Conservation (phyloP, 2,113 vertebrate species). For the Prolemur simus region DNA sequence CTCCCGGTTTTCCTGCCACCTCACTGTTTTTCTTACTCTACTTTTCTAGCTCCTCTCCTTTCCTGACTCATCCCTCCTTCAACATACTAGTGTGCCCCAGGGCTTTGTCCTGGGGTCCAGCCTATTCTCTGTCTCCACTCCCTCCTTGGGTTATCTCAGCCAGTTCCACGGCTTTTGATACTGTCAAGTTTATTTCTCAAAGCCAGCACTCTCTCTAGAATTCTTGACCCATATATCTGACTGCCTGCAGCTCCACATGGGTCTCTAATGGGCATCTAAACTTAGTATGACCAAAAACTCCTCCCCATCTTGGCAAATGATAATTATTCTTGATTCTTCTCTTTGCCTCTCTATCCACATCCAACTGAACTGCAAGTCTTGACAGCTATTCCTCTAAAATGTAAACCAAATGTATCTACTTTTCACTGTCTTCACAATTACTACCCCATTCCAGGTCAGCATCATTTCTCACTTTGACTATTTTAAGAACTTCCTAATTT, state of each 20-base stretch:
- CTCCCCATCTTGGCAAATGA: background rate
- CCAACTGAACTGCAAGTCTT: background rate
- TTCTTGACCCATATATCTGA: background rate
- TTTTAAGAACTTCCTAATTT: background rate
- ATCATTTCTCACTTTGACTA: background rate
- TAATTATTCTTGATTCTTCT: background rate
- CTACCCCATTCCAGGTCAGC: background rate
- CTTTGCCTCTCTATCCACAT: background rate
- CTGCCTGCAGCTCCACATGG: background rate
- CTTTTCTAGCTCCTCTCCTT: background rate
- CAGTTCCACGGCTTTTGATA: background rate
- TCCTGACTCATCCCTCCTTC: background rate
- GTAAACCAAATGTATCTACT: background rate
- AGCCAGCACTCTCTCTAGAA: background rate
- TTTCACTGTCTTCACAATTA: background rate
- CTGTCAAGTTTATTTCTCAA: background rate
- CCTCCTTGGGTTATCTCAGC: background rate
- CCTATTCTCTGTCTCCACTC: background rate
- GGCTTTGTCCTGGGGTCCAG: background rate
- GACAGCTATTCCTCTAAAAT: conserved; percentile 1
- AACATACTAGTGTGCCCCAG: background rate
- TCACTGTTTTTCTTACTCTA: background rate
- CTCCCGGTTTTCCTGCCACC: background rate
- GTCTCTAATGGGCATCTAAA: background rate
- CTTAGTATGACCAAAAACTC: background rate